Evolutionary conservation across 2,888 invertebrate genomes (phyloP), one percentile per base, ranked within the genome.

Genomic region (Drosophila tanythrix): DNA sequence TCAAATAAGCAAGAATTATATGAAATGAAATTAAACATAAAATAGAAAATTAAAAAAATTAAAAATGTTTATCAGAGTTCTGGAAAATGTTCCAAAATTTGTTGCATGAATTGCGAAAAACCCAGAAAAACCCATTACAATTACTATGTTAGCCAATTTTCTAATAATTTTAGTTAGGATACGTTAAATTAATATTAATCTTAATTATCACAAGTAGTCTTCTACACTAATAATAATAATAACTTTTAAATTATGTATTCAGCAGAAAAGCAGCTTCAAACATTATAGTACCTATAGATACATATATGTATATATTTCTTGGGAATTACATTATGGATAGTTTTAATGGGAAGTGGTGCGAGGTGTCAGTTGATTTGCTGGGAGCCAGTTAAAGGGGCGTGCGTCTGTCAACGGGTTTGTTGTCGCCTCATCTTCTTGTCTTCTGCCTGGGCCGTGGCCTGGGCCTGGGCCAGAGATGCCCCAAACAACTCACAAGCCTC

Each of bases 321-420:
- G 43, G n/a, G 43, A 21, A 43, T 5, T 21, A 21, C 21, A 43
- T 43, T 43, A 43, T 21, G 43, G 11, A 21, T 43, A 15, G 46
- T 46, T 15, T 46, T 15, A 15, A 25, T 46, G 21, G 21, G 15
- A 46, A 25, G 46, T 46, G 46, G 46, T 46, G 46, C 15, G 25
- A 46, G 46, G 46, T 46, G 46, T 25, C 8, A 29, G 51, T 29
- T 29, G 51, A 51, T 51, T 51, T 51, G 51, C 29, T 70, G 69
- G 73, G 65, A 59, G 67, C 72, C 80, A 69, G 72, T 71, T 74
- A 82, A 79, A 78, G 82, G 75, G 80, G 66, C 70, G 76, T 70
- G 55, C 53, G 72, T 76, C 87, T 89, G 83, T 89, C 83, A 84
- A 87, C 83, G 87, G 82, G 83, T 89, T 89, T 83, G 70, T 81